Evolutionary conservation across 2,888 invertebrate genomes (phyloP).

Genomic region (Lordiphosa fenestrarum): DNA sequence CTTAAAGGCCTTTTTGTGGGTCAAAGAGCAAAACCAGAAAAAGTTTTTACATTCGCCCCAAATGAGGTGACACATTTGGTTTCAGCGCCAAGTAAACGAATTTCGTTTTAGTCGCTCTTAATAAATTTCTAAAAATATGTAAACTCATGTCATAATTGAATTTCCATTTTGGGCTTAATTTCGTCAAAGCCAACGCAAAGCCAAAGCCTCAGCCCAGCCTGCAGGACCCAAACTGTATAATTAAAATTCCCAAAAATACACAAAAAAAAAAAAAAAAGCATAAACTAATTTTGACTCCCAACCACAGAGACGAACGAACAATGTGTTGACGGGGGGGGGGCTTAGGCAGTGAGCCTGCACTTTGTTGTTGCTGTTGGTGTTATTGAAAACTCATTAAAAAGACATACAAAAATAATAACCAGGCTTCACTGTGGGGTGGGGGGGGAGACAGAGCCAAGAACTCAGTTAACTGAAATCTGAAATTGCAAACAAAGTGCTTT

Average conservation of each 20-base stretch:
- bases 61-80: too few species aligned
- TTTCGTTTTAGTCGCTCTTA: slow-evolving; percentile 49
- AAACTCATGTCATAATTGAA: slow-evolving; percentile 69
- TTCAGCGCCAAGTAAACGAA: slow-evolving; percentile 36
- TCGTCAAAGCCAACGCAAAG: slow-evolving; percentile 19
- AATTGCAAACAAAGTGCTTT: slow-evolving; percentile 1
- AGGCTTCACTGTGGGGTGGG: too few species aligned
- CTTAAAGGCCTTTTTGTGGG: too few species aligned
- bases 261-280: too few species aligned
- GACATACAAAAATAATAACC: slow-evolving; percentile 32
- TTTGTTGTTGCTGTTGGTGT: slow-evolving; percentile 5
- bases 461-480: background rate
- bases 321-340: slow-evolving; percentile 3
- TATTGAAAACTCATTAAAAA: slow-evolving; percentile 67
- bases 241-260: slow-evolving; percentile 32
- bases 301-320: slow-evolving; percentile 10
- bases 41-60: too few species aligned
- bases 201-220: slow-evolving; percentile 1
- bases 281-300: slow-evolving; percentile 51
- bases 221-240: slow-evolving; percentile 37
- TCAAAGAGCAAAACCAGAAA: too few species aligned
- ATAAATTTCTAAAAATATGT: slow-evolving; percentile 51
- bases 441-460: too few species aligned
- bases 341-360: slow-evolving; percentile 22
- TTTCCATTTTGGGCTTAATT: slow-evolving; percentile 56